These are phyloP conservation scores for Ptyas mucosa DNA, from an alignment of 2,113 vertebrate species.

Conservation along the genomic window DNA sequence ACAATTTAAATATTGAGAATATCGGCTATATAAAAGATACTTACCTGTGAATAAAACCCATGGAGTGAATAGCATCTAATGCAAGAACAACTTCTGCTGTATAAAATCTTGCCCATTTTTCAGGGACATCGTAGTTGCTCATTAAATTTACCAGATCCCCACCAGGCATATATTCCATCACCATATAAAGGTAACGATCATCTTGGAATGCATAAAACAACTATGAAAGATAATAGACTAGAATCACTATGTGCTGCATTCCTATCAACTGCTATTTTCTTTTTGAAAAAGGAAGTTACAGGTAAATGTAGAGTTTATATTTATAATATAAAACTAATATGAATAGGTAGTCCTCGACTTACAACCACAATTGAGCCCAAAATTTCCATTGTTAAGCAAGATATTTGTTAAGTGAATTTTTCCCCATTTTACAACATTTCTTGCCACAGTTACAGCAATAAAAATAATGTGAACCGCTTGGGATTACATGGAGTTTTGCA, in stretches of 20 bases:
- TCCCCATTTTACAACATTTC: background rate
- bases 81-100: constrained; percentile 97
- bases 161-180: constrained; percentile 99
- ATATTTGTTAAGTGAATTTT: background rate
- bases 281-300: background rate
- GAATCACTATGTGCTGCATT: background rate
- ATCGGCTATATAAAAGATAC: background rate
- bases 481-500: no score
- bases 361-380: background rate
- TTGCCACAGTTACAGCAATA: no score
- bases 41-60: constrained; percentile 99
- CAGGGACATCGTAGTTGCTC: constrained; percentile 98
- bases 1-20: background rate
- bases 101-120: constrained; percentile 98
- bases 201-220: constrained; percentile 99
- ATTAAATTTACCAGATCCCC: constrained; percentile 97
- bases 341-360: background rate
- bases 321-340: background rate
- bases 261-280: background rate
- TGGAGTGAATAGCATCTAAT: constrained; percentile 95
- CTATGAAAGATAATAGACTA: constrained; percentile 65
- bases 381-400: background rate
- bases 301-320: background rate
- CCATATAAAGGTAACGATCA: constrained; percentile 98
- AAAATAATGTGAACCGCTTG: no score